Evolutionary conservation across 2,113 vertebrate genomes (phyloP).

Genomic region (Motacilla alba): DNA sequence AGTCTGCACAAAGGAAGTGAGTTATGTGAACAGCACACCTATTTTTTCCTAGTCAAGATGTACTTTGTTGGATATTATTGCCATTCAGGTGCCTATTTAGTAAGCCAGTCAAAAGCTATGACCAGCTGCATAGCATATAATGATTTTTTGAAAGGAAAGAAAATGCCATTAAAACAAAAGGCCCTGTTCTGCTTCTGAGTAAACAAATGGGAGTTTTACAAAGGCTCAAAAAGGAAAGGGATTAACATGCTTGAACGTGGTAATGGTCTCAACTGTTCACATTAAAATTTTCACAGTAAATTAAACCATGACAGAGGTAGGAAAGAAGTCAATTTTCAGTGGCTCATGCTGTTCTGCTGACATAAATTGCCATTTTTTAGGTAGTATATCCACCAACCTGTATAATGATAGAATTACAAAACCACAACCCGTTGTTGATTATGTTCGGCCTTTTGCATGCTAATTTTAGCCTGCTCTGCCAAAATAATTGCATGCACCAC

Average conservation of each 20-base stretch:
- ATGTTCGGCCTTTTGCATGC: constrained; percentile 24
- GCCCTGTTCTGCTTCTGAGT: constrained; percentile 12
- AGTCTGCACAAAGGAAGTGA: constrained; percentile 26
- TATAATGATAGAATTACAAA: constrained; percentile 45
- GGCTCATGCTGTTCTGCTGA: constrained; percentile 8
- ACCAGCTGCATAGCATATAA: neutral
- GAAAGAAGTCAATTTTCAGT: constrained; percentile 57
- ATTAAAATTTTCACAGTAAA: constrained; percentile 63
- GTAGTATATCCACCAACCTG: constrained; percentile 1
- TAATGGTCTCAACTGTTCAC: constrained; percentile 46
- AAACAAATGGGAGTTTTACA: constrained; percentile 26
- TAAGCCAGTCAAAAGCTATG: neutral
- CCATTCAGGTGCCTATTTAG: neutral
- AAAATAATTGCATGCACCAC: constrained; percentile 23
- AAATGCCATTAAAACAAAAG: constrained; percentile 34
- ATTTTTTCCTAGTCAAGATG: neutral
- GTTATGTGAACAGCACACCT: neutral
- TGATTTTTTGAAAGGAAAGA: neutral
- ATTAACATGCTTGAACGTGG: constrained; percentile 39
- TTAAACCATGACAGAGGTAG: constrained; percentile 54
- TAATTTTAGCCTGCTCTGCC: constrained; percentile 36
- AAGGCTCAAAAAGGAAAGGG: constrained; percentile 26
- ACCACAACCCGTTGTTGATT: constrained; percentile 19
- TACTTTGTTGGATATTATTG: neutral
- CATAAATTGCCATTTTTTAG: constrained; percentile 45